These are phyloP conservation scores for Huso huso DNA, from an alignment of 2,797 vertebrate genomes.

Conservation along the genomic window DNA sequence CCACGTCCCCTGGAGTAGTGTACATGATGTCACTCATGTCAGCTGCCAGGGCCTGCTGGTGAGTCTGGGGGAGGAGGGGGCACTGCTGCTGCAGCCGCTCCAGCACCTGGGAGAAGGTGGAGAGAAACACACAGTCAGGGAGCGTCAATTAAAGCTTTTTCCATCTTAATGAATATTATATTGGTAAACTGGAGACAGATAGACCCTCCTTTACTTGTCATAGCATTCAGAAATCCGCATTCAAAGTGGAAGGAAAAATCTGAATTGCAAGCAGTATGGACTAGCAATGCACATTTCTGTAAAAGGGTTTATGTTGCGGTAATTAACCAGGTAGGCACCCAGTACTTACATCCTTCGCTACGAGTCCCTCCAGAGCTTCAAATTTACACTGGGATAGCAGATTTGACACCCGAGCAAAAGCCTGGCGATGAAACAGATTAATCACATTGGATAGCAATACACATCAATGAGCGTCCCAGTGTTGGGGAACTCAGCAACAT, in stretches of 20 bases:
- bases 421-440: conserved; percentile 50
- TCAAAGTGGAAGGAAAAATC: too few species aligned
- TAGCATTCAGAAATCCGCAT: too few species aligned
- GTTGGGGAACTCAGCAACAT: too few species aligned
- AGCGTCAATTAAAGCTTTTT: too few species aligned
- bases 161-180: conserved; percentile 17
- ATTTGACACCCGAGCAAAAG: conserved; percentile 79
- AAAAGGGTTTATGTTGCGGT: not conserved
- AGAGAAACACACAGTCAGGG: too few species aligned
- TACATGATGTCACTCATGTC: conserved; percentile 77
- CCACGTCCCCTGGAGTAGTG: conserved; percentile 69
- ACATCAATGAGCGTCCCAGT: not conserved
- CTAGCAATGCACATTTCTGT: too few species aligned
- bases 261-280: too few species aligned
- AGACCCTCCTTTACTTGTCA: too few species aligned
- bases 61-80: conserved; percentile 55
- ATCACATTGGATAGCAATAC: not conserved
- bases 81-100: conserved; percentile 76
- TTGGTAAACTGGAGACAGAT: too few species aligned
- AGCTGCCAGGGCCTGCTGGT: conserved; percentile 74
- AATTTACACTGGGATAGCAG: conserved; percentile 78
- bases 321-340: not conserved
- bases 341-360: conserved; percentile 77
- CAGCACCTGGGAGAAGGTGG: conserved; percentile 57
- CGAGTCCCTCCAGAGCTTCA: conserved; percentile 78